Percentiles rank a stretch among this genome's conserved stretches.
Evolutionary conservation across 2,113 vertebrate species (phyloP).

Genomic region (Tympanuchus pallidicinctus): DNA sequence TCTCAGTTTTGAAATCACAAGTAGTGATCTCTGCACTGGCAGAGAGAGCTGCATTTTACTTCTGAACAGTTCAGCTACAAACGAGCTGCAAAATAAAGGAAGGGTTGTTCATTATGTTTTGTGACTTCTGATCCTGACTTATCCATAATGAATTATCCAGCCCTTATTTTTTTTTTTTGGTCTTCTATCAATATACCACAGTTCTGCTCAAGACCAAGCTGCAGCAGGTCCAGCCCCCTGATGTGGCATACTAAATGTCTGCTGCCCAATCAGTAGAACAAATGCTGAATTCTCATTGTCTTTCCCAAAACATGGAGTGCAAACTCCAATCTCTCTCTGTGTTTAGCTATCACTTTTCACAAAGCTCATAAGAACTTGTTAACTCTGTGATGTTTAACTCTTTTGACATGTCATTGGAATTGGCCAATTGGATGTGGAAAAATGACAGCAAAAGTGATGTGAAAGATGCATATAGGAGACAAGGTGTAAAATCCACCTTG

Average conservation of each 20-base stretch:
- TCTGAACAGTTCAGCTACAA: neutral
- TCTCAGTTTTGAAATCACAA: neutral
- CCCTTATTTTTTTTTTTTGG: neutral
- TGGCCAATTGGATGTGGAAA: neutral
- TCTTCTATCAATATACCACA: neutral
- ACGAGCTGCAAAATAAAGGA: neutral
- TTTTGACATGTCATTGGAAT: neutral
- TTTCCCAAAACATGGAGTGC: neutral
- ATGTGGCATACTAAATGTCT: rapidly evolving
- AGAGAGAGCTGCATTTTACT: neutral
- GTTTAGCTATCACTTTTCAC: neutral
- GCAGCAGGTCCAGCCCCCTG: neutral
- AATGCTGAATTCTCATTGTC: neutral
- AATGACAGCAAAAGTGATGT: neutral
- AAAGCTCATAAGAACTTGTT: neutral
- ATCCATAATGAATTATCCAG: neutral
- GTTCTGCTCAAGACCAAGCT: neutral
- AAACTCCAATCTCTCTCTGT: neutral
- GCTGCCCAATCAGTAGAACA: neutral
- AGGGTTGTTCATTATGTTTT: neutral
- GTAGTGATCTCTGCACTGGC: neutral
- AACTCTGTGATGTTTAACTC: neutral
- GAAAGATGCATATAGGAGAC: neutral
- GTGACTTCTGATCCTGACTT: neutral
- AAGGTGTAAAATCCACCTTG: constrained; percentile 53